phyloP scores from a whole-genome alignment of 2,888 invertebrate genomes.

The Lamellibrachia columna region DNA sequence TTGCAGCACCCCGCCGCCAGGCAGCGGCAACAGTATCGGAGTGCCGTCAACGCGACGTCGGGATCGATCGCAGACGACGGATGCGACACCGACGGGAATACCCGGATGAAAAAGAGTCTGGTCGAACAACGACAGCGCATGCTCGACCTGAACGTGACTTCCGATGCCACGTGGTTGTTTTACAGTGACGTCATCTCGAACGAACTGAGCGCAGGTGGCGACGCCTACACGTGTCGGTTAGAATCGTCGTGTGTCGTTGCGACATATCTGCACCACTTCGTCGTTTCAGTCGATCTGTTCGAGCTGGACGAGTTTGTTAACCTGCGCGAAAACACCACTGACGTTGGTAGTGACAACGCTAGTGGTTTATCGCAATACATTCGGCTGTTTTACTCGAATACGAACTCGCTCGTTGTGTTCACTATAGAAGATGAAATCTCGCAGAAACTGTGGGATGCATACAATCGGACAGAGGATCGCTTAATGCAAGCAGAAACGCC shows the following conservation, averaged over 20 bases:
- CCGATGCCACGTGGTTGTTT: neutral
- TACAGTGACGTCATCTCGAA: constrained; percentile 6
- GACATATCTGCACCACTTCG: neutral
- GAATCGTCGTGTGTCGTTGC: neutral
- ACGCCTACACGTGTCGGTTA: neutral
- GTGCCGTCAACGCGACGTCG: neutral
- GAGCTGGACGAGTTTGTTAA: neutral
- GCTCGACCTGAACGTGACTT: neutral
- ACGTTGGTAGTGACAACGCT: neutral
- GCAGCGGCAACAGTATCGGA: neutral
- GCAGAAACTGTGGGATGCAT: neutral
- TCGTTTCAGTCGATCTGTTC: neutral
- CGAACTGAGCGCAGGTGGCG: neutral
- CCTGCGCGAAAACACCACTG: neutral
- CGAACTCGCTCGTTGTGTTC: neutral
- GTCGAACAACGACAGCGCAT: neutral
- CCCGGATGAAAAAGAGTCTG: neutral
- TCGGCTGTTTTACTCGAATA: neutral
- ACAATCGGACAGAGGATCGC: neutral
- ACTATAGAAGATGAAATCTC: neutral
- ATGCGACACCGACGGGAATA: neutral
- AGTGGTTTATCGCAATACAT: neutral
- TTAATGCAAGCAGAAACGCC: neutral
- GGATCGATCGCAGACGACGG: neutral
- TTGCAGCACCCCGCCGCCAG: neutral